Evolutionary conservation across 2,888 invertebrate genomes (phyloP).

Genomic region (Acleris emargana): DNA sequence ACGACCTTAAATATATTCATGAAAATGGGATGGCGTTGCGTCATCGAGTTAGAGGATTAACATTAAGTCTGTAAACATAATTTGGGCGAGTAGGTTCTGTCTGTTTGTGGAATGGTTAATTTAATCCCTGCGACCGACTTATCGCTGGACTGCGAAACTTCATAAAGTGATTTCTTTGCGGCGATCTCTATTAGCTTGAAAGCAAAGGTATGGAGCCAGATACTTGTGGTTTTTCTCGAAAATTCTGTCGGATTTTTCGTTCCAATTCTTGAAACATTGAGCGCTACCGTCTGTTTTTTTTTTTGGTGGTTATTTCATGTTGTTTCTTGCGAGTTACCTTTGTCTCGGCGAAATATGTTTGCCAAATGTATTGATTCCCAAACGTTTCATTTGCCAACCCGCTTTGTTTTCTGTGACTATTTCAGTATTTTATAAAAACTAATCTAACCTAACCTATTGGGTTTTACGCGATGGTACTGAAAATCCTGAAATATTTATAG

Average conservation of each 20-base stretch:
- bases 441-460: no score
- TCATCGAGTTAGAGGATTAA: constrained; percentile 24
- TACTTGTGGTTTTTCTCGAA: constrained; percentile 17
- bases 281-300: not conserved
- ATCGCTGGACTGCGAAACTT: constrained; percentile 16
- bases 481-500: no score
- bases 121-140: constrained; percentile 19
- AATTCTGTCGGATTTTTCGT: constrained; percentile 18
- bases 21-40: constrained; percentile 22
- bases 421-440: no score
- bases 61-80: constrained; percentile 26
- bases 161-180: constrained; percentile 21
- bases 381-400: no score
- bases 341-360: no score
- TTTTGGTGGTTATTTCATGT: constrained; percentile 2
- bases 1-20: constrained; percentile 28
- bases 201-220: not conserved
- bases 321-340: no score
- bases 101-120: constrained; percentile 25
- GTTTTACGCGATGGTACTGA: no score
- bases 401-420: no score
- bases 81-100: constrained; percentile 11
- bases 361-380: no score
- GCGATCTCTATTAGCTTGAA: not conserved
- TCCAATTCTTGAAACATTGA: constrained; percentile 10